Conservation (phyloP, 2,888 invertebrate genomes). For the Lacanobia oleracea region DNA sequence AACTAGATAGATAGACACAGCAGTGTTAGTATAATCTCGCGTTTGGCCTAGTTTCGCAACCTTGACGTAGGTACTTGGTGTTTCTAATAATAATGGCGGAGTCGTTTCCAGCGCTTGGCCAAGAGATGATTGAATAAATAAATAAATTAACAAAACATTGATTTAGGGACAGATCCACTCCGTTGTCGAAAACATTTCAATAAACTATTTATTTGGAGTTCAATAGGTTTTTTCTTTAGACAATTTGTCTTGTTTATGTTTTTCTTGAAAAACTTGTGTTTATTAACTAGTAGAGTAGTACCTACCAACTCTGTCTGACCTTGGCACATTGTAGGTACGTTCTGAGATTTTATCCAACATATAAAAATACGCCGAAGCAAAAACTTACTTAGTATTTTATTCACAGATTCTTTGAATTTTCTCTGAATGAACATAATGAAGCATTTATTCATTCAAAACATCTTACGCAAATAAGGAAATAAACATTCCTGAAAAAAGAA, state of each 20-base stretch:
- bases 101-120: conserved; percentile 77
- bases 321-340: conserved; percentile 23
- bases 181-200: conserved; percentile 20
- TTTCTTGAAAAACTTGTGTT: conserved; percentile 16
- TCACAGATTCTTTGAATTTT: not conserved
- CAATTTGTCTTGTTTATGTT: conserved; percentile 22
- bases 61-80: conserved; percentile 81
- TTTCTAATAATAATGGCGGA: conserved; percentile 84
- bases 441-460: not conserved
- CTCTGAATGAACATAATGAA: not conserved
- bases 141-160: conserved; percentile 65
- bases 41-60: conserved; percentile 86
- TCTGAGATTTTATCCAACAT: conserved; percentile 8
- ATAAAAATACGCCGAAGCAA: conserved; percentile 14
- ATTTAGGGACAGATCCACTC: conserved; percentile 35
- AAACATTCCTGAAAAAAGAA: conserved; percentile 6
- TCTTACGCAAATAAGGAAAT: not conserved
- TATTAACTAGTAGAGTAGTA: conserved; percentile 8
- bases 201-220: conserved; percentile 25
- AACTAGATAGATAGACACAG: conserved; percentile 49
- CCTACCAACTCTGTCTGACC: conserved; percentile 5
- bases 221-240: conserved; percentile 4
- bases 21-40: conserved; percentile 73
- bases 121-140: conserved; percentile 75
- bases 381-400: not conserved